phyloP scores from a whole-genome alignment of 2,797 vertebrate species.

The Octomys mimax region DNA sequence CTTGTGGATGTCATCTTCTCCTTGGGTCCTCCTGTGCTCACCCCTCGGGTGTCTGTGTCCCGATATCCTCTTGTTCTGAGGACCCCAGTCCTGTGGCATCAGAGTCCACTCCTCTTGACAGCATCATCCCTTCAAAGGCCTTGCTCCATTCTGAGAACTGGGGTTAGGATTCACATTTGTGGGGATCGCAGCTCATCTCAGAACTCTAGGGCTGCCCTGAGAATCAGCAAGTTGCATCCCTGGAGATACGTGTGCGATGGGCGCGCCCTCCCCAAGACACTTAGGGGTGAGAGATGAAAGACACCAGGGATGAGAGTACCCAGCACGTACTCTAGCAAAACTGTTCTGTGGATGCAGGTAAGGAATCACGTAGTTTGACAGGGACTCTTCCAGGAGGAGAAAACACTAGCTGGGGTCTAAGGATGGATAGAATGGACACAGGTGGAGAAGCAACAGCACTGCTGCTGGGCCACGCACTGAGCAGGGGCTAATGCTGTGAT shows the following conservation, averaged over 20 bases:
- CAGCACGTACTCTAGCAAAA: not conserved
- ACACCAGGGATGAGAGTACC: not conserved
- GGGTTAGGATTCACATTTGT: not conserved
- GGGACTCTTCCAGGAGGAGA: not conserved
- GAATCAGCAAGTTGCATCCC: not conserved
- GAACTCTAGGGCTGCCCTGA: not conserved
- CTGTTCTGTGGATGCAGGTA: accelerated
- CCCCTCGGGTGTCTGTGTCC: not conserved
- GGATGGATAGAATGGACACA: not conserved
- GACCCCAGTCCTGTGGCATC: not conserved
- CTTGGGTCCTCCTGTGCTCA: not conserved
- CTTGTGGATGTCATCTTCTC: not conserved
- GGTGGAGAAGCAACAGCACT: not conserved
- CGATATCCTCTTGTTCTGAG: not conserved
- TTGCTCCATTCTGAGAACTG: not conserved
- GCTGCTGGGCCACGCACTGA: not conserved
- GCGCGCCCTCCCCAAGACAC: not conserved
- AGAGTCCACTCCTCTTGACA: not conserved
- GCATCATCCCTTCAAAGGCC: not conserved
- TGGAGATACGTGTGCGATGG: not conserved
- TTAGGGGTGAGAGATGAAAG: not conserved
- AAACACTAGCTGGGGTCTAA: not conserved
- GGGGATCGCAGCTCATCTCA: not conserved
- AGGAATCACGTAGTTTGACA: not conserved
- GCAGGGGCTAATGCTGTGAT: not conserved